Base-by-base conservation (phyloP, 1,140 invertebrate genomes). In the Calephelis nemesis region DNA sequence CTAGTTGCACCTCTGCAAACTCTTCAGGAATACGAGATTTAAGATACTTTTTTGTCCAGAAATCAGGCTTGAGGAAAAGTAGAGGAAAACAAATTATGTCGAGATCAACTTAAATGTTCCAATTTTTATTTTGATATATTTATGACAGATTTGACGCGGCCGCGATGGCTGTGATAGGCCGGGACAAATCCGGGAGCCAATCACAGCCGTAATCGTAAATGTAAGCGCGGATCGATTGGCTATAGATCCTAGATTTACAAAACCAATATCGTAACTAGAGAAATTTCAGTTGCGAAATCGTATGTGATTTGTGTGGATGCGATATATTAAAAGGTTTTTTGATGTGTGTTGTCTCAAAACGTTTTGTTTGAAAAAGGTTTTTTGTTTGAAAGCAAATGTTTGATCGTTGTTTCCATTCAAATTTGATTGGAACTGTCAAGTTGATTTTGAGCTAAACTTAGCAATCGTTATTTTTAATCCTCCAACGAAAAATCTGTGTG, bases 121-220 rank as follows among this genome's bases (percentile, higher is more conserved):
- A 58, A 58, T 58, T 58, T 58, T 39, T 58, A 58, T 58, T 58
- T 39, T 58, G 54, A 58, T 58, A 58, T 58, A 58, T 58, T 58
- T 58, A 58, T 58, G 54, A 58, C 39, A 7, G 30, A 58, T 39
- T 11, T 58, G 30, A 54, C 42, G 63, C 42, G 30, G 47, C 60
- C 15, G 62, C 67, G 10, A 49, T 47, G 39, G 47, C 47, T 54
- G 4, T 54, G 8, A 54, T 7, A 54, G 30, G 54, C 39, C 54
- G 54, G 19, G 54, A 12, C 54, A 58, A 58, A 58, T 58, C 54
- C 54, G 19, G 11, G 30, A 39, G 19, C 10, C 54, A 19, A 58
- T 58, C 30, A 19, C 19, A 52, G 50, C 50, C 13, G 15, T 30
- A 7, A 69, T 71, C 69, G 71, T 79, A 75, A 78, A 71, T 73